Percentiles rank a stretch among this genome's conserved stretches.
These are phyloP conservation scores for Sphecodes monilicornis DNA, from an alignment of 2,888 invertebrate genomes.

Conservation along the genomic window DNA sequence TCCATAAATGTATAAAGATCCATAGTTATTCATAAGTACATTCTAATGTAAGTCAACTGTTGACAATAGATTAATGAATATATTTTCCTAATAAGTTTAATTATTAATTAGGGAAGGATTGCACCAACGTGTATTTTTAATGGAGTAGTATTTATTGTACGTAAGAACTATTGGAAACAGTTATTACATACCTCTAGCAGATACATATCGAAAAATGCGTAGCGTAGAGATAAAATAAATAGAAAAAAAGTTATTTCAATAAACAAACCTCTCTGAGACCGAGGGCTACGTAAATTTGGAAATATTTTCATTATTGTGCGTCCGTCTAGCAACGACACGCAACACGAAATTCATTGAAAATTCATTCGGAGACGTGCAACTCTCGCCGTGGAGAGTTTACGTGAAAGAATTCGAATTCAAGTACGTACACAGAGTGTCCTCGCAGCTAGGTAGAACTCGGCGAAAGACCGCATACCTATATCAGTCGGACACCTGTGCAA, in stretches of 20 bases:
- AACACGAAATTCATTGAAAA: background rate
- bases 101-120: background rate
- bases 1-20: too few species aligned
- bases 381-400: background rate
- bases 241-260: background rate
- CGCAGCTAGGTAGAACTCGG: slow-evolving; percentile 44
- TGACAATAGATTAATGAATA: too few species aligned
- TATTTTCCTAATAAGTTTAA: too few species aligned
- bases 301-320: background rate
- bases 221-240: background rate
- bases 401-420: slow-evolving; percentile 2
- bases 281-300: background rate
- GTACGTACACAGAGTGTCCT: slow-evolving; percentile 52
- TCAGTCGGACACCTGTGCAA: slow-evolving; percentile 60
- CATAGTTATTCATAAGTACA: background rate
- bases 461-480: slow-evolving; percentile 28
- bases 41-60: too few species aligned
- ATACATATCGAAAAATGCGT: background rate
- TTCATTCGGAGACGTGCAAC: background rate
- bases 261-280: background rate
- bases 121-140: background rate
- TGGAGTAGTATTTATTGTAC: background rate
- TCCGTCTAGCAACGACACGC: background rate
- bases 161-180: background rate
- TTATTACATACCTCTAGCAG: background rate